Conservation (phyloP, 2,797 vertebrate genomes). For the Myioborus miniatus region DNA sequence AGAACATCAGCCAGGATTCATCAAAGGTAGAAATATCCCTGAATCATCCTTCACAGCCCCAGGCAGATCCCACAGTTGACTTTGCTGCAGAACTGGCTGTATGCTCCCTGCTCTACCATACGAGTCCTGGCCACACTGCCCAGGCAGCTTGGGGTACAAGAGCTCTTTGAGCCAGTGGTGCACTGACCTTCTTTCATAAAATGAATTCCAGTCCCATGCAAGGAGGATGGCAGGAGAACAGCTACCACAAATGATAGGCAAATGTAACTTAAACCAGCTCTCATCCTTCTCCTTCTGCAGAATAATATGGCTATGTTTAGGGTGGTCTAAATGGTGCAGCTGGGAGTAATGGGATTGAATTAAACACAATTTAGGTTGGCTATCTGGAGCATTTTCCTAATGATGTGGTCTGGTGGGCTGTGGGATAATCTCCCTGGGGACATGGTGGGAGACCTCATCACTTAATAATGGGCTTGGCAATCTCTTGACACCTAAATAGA, state of each 20-base stretch:
- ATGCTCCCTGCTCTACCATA: background rate
- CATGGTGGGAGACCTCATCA: slow-evolving; percentile 52
- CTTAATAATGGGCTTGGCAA: slow-evolving; percentile 60
- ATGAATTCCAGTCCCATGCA: background rate
- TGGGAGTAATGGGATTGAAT: slow-evolving; percentile 62
- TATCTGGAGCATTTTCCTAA: slow-evolving; percentile 52
- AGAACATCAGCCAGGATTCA: slow-evolving; percentile 34
- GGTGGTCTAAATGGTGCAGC: slow-evolving; percentile 64
- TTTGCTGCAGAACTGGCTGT: slow-evolving; percentile 18
- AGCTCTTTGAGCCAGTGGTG: slow-evolving; percentile 38
- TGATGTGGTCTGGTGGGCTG: slow-evolving; percentile 49
- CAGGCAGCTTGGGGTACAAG: background rate
- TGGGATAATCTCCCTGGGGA: slow-evolving; percentile 54
- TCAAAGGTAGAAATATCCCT: slow-evolving; percentile 50
- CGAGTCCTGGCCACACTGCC: background rate
- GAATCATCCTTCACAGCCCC: slow-evolving; percentile 28
- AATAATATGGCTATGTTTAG: slow-evolving; percentile 28
- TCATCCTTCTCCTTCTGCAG: background rate
- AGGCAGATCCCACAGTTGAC: slow-evolving; percentile 14
- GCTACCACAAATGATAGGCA: slow-evolving; percentile 58
- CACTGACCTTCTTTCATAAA: slow-evolving; percentile 49
- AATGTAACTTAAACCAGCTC: slow-evolving; percentile 55
- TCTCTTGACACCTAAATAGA: slow-evolving; percentile 47
- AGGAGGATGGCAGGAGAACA: slow-evolving; percentile 48
- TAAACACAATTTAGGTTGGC: slow-evolving; percentile 57